Base-by-base conservation (phyloP, 2,113 vertebrate genomes). In the Rhinogobius similis region DNA sequence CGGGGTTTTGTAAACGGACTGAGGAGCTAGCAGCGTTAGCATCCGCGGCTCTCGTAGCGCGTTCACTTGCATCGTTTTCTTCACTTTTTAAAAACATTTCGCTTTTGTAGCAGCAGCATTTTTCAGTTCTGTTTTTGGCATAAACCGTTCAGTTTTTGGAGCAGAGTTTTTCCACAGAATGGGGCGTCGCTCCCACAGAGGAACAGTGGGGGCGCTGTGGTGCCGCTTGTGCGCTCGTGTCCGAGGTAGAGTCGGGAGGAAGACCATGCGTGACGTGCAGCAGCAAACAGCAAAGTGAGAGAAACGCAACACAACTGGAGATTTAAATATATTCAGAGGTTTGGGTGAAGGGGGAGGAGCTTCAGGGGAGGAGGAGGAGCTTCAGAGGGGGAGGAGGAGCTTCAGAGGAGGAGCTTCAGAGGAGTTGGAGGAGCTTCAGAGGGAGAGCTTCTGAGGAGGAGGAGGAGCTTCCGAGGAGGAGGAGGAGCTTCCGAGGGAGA, bases 251-350 rank as follows among this genome's bases (percentile, higher is more conserved):
- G 81, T 73, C 82, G 73, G 78, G 81, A 69, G 36, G 80, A 77
- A 58, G 55, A 58, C 68, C 87, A 88, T 90, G 87, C 87, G 84
- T 53, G n/a, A 85, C 85, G 81, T 90, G 89, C 89, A 84, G 81
- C 82, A 76, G 81, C 27, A 89, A 84, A 86, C 64, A 80, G 75
- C 66, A 59, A 79, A 77, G 46, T 75, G 46, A n/a, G n/a, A 18
- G 12, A 43, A 44, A 18, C 3, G 0, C 5, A 46, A 46, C 16
- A 1, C 43, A 70, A 80, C 48, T 14, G 61, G 75, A 61, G 16
- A n/a, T 32, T 39, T 61, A 53, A 52, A 43, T 55, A 29, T 62
- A 62, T n/a, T 14, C 50, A 64, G 50, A 32, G 14, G 4, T 53
- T 62, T 67, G 44, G 4, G 55, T 1, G 46, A 50, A 50, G 9